These are phyloP conservation scores for Herpetotheres cachinnans DNA, from an alignment of 2,113 vertebrate species.

Conservation along the genomic window DNA sequence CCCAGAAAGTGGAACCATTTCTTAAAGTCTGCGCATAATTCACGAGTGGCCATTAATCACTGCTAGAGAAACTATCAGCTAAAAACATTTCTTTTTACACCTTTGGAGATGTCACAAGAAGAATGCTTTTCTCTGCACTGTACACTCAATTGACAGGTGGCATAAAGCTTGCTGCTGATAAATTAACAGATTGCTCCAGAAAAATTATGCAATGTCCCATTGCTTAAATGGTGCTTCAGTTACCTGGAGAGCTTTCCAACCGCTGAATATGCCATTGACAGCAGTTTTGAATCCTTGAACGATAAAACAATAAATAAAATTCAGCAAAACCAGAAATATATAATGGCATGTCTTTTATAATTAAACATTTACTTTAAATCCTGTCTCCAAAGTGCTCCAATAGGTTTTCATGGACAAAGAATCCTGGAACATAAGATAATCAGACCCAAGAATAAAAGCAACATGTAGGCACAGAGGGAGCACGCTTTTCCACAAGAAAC, in stretches of 20 bases:
- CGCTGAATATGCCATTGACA: constrained; percentile 95
- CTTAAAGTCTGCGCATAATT: neutral
- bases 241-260: constrained; percentile 97
- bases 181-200: neutral
- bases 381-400: neutral
- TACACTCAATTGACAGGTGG: neutral
- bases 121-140: neutral
- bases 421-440: neutral
- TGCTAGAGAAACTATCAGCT: neutral
- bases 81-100: neutral
- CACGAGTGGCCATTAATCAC: neutral
- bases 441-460: neutral
- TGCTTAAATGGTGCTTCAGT: constrained; percentile 46
- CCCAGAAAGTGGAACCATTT: neutral
- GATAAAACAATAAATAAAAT: constrained; percentile 31
- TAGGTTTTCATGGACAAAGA: neutral
- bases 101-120: neutral
- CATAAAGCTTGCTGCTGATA: neutral
- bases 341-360: neutral
- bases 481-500: neutral
- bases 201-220: neutral
- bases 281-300: constrained; percentile 90
- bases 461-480: neutral
- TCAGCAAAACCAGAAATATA: constrained; percentile 28
- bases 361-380: neutral